Evolutionary conservation across 2,113 vertebrate species (phyloP).

Genomic region (Electrona antarctica): DNA sequence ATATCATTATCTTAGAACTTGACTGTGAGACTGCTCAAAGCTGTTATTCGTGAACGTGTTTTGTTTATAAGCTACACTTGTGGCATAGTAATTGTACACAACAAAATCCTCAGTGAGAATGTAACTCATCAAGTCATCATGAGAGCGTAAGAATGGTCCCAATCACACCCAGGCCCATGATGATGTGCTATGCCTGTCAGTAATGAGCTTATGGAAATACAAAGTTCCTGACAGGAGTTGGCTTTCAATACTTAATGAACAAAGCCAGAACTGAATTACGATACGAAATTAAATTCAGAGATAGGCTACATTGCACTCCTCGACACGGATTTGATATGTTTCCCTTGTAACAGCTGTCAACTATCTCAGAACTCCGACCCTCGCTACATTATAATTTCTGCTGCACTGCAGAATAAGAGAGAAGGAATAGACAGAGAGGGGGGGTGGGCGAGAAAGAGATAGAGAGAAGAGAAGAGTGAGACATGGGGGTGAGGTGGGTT

Average conservation of each 20-base stretch:
- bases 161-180: conserved; percentile 30
- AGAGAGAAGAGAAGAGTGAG: conserved; percentile 17
- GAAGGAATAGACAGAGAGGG: background rate
- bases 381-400: background rate
- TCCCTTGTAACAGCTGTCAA: conserved; percentile 23
- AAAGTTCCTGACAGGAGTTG: conserved; percentile 55
- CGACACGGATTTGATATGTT: conserved; percentile 14
- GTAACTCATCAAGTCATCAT: too few species aligned
- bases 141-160: too few species aligned
- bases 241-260: conserved; percentile 59
- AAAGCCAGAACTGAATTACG: conserved; percentile 41
- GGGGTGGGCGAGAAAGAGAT: conserved; percentile 2
- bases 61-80: conserved; percentile 62
- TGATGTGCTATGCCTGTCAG: conserved; percentile 56
- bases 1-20: conserved; percentile 51
- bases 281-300: conserved; percentile 47
- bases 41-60: conserved; percentile 66
- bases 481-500: conserved; percentile 10
- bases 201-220: conserved; percentile 76
- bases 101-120: too few species aligned
- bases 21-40: conserved; percentile 55
- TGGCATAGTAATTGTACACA: conserved; percentile 60
- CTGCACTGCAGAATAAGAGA: background rate
- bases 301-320: conserved; percentile 17
- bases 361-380: background rate